phyloP scores from a whole-genome alignment of 2,113 vertebrate species.

The Tapirus terrestris region DNA sequence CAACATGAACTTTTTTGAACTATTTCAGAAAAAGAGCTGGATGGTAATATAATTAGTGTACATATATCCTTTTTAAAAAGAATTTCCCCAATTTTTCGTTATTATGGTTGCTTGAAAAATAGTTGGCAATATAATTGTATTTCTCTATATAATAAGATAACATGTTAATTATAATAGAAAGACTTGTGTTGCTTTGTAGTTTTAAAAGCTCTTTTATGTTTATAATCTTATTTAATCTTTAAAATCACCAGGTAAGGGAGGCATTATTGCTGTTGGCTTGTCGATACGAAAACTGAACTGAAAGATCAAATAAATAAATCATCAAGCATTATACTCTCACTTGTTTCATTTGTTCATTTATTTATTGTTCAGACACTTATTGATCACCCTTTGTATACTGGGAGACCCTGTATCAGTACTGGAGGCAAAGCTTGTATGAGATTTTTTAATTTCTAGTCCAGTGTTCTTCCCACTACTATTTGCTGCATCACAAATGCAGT shows the following conservation, averaged over 20 bases:
- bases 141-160: background rate
- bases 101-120: slow-evolving; percentile 3
- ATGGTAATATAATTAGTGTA: background rate
- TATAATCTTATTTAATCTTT: slow-evolving; percentile 53
- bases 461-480: background rate
- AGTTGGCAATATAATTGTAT: slow-evolving; percentile 24
- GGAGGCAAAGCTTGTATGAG: background rate
- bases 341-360: background rate
- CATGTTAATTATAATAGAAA: background rate
- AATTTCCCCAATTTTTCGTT: background rate
- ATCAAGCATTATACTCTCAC: background rate
- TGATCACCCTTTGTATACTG: background rate
- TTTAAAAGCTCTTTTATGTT: slow-evolving; percentile 35
- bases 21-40: slow-evolving; percentile 26
- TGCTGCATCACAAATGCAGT: background rate
- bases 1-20: slow-evolving; percentile 9
- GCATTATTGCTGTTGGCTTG: background rate
- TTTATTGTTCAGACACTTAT: background rate
- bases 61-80: background rate
- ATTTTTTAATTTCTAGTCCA: background rate
- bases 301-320: slow-evolving; percentile 33
- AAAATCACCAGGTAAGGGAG: background rate
- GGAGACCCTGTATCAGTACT: background rate
- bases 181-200: slow-evolving; percentile 13
- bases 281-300: background rate